Base-by-base conservation (phyloP, 2,797 vertebrate species). In the Melanotaenia trifasciata region DNA sequence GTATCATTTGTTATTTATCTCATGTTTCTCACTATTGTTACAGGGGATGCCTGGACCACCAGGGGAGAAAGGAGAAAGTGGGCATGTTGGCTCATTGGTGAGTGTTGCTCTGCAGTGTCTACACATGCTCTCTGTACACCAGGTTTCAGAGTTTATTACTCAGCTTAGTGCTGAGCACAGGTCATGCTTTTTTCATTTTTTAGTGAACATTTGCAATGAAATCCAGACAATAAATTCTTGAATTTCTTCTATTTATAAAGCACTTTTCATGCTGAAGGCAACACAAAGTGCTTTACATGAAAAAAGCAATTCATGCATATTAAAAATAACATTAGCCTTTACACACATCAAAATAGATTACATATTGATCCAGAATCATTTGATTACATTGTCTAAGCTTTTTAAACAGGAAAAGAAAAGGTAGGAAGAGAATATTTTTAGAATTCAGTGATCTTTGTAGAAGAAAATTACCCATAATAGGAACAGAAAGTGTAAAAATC, bases 31-130 rank as follows among this genome's bases (percentile, higher is more conserved):
- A 70, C 36, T 26, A 62, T 58, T 33, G 83, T 71, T 81, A 0
- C 81, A 97, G 96, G 96, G 96, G 64, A 94, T 97, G 93, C 96
- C 96, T 50, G 96, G 96, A 70, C 93, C 85, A 56, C 82, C 95
- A 1, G 96, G 96, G 40, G 96, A 97, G 67, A 97, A 97, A 71
- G 96, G 96, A 76, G 96, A 97, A 38, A 95, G 91, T 0, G 96
- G 96, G 53, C 93, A 96, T 50, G 95, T 96, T 24, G 96, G 96
- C 74, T 87, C 93, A 65, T 90, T 96, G 95, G 96, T 97, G 90
- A 81, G 93, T 87, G 50, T 38, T 45, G 1, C 35, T 75, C 58
- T 61, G 28, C 18, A 64, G 28, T 57, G 70, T 50, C 36, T 63
- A 36, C 63, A 40, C 53, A 76, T 56, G 62, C 14, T 67, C 18